Evolutionary conservation across 1,140 invertebrate species (phyloP).

Genomic region (Plectrocnemia conspersa): DNA sequence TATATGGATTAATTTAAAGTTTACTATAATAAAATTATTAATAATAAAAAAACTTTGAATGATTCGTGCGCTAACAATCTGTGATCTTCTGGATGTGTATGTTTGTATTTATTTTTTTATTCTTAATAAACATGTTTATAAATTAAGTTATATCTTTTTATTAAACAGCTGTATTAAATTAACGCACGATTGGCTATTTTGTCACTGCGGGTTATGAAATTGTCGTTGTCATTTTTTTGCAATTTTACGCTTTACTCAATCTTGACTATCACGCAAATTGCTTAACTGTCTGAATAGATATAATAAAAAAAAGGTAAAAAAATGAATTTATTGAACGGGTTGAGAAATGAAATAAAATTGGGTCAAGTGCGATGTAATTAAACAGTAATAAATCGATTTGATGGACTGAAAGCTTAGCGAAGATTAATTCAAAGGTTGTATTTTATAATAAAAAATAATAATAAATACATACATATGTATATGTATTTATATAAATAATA

Average conservation of each 20-base stretch:
- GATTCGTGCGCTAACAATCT: constrained; percentile 11
- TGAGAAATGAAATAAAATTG: constrained; percentile 13
- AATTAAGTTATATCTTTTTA: not conserved
- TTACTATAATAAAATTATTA: no score
- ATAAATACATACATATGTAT: no score
- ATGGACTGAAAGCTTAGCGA: no score
- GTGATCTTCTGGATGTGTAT: constrained; percentile 1
- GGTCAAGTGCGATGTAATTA: constrained; percentile 20
- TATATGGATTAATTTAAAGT: no score
- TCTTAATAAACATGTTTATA: constrained; percentile 8
- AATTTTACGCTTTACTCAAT: constrained; percentile 15
- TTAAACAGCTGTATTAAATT: not conserved
- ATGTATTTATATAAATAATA: no score
- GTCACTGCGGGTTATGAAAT: constrained; percentile 7
- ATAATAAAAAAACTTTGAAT: constrained; percentile 3
- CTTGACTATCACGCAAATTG: constrained; percentile 9
- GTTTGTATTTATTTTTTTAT: constrained; percentile 9
- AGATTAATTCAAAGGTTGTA: no score
- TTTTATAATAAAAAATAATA: no score
- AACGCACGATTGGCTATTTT: constrained; percentile 16
- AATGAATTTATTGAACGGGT: not conserved
- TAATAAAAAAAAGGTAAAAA: no score
- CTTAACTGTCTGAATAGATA: not conserved
- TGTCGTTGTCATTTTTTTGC: not conserved
- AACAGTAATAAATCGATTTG: no score